Conservation (phyloP, 2,888 invertebrate genomes). For the Drosophila paramelanica region DNA sequence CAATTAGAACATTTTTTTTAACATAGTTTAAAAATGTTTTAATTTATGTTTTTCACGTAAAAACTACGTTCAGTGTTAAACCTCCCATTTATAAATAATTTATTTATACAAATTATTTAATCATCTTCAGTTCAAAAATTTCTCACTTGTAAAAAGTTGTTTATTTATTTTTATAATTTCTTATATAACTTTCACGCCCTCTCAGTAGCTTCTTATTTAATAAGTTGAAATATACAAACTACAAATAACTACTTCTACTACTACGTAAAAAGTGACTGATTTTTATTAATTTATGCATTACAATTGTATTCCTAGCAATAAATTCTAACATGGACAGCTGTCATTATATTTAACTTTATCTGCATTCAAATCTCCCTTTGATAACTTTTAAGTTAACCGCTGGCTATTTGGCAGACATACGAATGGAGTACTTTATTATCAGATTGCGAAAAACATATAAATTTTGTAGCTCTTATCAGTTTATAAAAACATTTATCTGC, state of each 20-base stretch:
- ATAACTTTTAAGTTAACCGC: conserved; percentile 1
- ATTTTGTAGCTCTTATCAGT: conserved; percentile 30
- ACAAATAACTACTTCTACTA: background rate
- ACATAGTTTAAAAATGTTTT: too few species aligned
- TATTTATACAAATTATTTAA: too few species aligned
- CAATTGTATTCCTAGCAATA: background rate
- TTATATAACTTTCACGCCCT: too few species aligned
- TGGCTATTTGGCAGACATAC: conserved; percentile 2
- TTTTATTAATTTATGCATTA: conserved; percentile 4
- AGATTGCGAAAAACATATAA: conserved; percentile 31
- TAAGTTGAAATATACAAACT: background rate
- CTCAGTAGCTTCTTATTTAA: background rate
- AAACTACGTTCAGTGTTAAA: too few species aligned
- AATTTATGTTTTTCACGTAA: too few species aligned
- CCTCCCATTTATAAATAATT: too few species aligned
- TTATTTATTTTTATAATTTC: too few species aligned
- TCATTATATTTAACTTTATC: conserved; percentile 13
- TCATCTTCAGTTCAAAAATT: too few species aligned
- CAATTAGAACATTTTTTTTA: too few species aligned
- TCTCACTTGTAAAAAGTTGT: too few species aligned
- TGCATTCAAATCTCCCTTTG: background rate
- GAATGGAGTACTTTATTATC: conserved; percentile 14
- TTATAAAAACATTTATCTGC: conserved; percentile 14
- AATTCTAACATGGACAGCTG: conserved; percentile 26
- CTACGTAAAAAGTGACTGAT: background rate